These are phyloP conservation scores for Drosophila sp. DNA, from an alignment of 1,140 invertebrate species.

Conservation along the genomic window DNA sequence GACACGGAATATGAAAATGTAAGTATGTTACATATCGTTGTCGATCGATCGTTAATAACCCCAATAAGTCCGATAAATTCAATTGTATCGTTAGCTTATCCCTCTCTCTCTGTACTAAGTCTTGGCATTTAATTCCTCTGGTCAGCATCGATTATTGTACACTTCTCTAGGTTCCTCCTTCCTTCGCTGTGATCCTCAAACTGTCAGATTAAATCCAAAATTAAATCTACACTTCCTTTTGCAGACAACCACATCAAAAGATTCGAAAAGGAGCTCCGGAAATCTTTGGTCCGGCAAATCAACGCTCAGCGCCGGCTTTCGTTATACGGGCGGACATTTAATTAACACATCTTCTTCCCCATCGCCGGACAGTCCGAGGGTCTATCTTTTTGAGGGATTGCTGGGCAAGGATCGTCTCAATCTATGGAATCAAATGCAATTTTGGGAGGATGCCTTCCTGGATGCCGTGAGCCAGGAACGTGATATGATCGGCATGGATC, in stretches of 20 bases:
- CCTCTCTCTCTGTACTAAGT: not conserved
- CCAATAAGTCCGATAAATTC: not conserved
- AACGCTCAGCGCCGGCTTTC: slow-evolving; percentile 93
- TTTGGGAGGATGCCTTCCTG: slow-evolving; percentile 99
- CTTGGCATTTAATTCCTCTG: not conserved
- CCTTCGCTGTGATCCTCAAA: too few species aligned
- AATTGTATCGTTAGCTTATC: not conserved
- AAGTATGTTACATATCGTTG: slow-evolving; percentile 86
- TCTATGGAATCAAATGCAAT: slow-evolving; percentile 99
- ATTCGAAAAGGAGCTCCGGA: slow-evolving; percentile 90
- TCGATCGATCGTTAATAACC: slow-evolving; percentile 8
- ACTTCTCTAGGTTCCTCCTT: not conserved
- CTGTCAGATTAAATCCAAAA: too few species aligned
- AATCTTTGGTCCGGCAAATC: slow-evolving; percentile 97
- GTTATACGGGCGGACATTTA: slow-evolving; percentile 94
- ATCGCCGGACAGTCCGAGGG: slow-evolving; percentile 93
- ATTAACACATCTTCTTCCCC: slow-evolving; percentile 93
- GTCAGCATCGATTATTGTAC: slow-evolving; percentile 1
- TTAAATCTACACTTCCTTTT: too few species aligned
- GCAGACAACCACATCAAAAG: slow-evolving; percentile 82
- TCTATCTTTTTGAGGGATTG: slow-evolving; percentile 96
- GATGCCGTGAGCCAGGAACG: slow-evolving; percentile 99
- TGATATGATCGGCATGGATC: slow-evolving; percentile 99
- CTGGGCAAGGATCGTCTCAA: slow-evolving; percentile 89
- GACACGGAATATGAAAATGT: slow-evolving; percentile 96